These are phyloP conservation scores for Jordanella pulchra DNA, from an alignment of 2,797 vertebrate genomes.

Conservation along the genomic window DNA sequence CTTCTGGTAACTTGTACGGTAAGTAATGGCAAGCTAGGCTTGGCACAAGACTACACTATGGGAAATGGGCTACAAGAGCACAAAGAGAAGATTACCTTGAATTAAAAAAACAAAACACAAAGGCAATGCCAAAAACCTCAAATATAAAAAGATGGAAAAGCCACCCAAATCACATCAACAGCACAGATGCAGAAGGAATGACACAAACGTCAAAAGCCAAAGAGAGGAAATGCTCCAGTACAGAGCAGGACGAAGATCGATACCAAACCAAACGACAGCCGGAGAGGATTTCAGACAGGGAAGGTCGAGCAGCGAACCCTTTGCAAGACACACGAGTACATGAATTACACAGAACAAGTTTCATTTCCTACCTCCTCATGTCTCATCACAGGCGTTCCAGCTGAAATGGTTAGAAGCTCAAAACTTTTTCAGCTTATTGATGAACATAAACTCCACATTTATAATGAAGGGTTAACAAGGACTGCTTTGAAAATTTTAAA, in stretches of 20 bases:
- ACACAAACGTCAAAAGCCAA: conserved; percentile 57
- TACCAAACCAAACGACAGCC: conserved; percentile 53
- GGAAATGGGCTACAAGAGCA: conserved; percentile 33
- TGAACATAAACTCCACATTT: neutral
- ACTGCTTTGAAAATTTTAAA: neutral
- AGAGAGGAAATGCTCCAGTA: conserved; percentile 49
- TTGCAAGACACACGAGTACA: conserved; percentile 50
- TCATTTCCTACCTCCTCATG: conserved; percentile 74
- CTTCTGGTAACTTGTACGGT: conserved; percentile 36
- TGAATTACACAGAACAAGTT: conserved; percentile 40
- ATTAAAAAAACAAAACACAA: conserved; percentile 14
- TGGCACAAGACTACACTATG: conserved; percentile 13
- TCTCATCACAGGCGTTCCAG: conserved; percentile 67
- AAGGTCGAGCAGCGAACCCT: conserved; percentile 58
- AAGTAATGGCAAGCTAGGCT: conserved; percentile 3
- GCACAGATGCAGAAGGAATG: conserved; percentile 60
- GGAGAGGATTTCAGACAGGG: conserved; percentile 54
- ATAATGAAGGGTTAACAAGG: neutral
- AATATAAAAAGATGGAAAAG: conserved; percentile 46
- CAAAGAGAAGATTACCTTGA: conserved; percentile 25
- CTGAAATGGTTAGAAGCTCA: conserved; percentile 55
- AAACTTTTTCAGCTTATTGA: conserved; percentile 29
- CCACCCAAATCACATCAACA: conserved; percentile 47
- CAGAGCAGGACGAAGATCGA: conserved; percentile 52
- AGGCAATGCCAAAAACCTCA: conserved; percentile 41